Conservation (phyloP, 2,888 invertebrate genomes). For the Camptogramma bilineatum region DNA sequence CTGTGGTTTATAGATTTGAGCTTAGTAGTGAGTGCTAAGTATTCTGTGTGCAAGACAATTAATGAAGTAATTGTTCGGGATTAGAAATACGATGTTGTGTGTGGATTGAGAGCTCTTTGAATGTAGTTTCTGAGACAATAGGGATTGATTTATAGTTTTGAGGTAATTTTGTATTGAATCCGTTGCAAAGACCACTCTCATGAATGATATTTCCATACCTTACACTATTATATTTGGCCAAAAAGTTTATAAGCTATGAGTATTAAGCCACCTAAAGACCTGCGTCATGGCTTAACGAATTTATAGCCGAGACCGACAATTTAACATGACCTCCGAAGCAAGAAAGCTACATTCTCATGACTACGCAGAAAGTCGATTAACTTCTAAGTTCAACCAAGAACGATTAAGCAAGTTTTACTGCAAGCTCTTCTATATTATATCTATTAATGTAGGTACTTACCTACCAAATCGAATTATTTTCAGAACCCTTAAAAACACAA, state of each 20-base stretch:
- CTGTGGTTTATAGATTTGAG: constrained; percentile 11
- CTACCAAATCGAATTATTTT: not conserved
- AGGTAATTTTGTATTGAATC: constrained; percentile 11
- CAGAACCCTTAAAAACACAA: constrained; percentile 6
- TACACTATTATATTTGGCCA: too few relatives aligned
- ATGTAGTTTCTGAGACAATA: constrained; percentile 24
- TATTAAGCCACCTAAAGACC: too few relatives aligned
- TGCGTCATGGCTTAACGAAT: too few relatives aligned
- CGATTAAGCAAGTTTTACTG: too few relatives aligned
- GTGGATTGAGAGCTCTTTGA: constrained; percentile 28
- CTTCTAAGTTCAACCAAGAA: too few relatives aligned
- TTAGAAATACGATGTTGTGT: constrained; percentile 31
- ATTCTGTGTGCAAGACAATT: constrained; percentile 37
- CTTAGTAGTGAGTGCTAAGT: constrained; percentile 21
- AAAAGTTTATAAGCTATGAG: too few relatives aligned
- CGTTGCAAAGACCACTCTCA: not conserved
- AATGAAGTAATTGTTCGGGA: constrained; percentile 36
- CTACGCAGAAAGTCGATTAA: too few relatives aligned
- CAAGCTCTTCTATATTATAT: too few relatives aligned
- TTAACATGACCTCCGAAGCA: too few relatives aligned
- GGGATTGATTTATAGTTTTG: constrained; percentile 20
- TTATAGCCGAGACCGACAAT: too few relatives aligned
- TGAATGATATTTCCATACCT: not conserved
- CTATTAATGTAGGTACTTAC: too few relatives aligned
- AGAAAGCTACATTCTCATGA: too few relatives aligned